Conservation (phyloP, 2,888 invertebrate species). For the Amphipoea lucens region DNA sequence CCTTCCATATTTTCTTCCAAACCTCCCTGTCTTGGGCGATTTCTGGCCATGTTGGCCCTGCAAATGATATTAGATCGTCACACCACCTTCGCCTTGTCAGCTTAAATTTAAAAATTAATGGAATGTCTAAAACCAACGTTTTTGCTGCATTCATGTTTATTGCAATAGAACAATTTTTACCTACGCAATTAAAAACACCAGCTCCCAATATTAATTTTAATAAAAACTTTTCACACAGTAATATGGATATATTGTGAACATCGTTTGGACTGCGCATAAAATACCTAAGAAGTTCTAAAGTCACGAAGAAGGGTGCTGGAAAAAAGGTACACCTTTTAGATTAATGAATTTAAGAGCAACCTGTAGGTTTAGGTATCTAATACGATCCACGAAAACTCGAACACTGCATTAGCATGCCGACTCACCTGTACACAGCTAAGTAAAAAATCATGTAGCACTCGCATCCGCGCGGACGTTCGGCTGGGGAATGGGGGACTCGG, state of each 20-base stretch:
- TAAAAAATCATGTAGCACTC: slow-evolving; percentile 87
- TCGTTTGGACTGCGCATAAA: slow-evolving; percentile 33
- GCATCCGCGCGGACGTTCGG: slow-evolving; percentile 77
- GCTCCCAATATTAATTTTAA: background rate
- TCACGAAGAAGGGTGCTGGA: slow-evolving; percentile 19
- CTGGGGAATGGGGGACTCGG: slow-evolving; percentile 73
- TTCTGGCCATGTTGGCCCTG: no score
- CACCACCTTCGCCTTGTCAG: background rate
- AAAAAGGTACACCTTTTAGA: slow-evolving; percentile 55
- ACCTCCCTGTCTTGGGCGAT: no score
- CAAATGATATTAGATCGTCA: no score
- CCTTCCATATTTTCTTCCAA: no score
- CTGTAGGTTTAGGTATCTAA: slow-evolving; percentile 31
- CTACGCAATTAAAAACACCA: background rate
- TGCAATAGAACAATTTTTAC: background rate
- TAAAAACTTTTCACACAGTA: background rate
- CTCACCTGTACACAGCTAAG: slow-evolving; percentile 83
- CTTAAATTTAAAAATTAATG: background rate
- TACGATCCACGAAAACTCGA: slow-evolving; percentile 69
- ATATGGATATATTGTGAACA: slow-evolving; percentile 4
- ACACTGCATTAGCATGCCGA: slow-evolving; percentile 80
- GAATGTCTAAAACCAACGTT: background rate
- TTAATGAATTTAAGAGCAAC: slow-evolving; percentile 68
- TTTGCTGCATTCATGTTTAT: background rate
- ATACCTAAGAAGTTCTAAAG: slow-evolving; percentile 31